phyloP scores from a whole-genome alignment of 1,140 invertebrate genomes.

The Apocrypta bakeri region DNA sequence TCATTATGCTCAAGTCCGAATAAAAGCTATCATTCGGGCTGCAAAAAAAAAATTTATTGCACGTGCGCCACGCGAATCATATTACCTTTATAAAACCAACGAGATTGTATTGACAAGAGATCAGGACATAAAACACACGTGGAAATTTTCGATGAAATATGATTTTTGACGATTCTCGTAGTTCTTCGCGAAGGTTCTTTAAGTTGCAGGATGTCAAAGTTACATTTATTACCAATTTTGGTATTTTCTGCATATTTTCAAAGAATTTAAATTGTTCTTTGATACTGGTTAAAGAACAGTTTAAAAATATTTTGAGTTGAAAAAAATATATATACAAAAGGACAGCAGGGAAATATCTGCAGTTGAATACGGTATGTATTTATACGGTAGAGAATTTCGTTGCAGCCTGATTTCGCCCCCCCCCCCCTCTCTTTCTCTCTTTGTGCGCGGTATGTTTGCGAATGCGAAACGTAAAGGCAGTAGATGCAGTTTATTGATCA shows the following conservation, averaged over 20 bases:
- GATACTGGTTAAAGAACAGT: no score
- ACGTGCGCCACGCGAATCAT: background rate
- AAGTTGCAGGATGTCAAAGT: no score
- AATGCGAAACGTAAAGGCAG: background rate
- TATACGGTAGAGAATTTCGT: background rate
- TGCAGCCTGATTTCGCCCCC: background rate
- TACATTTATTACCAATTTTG: background rate
- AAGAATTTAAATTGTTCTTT: no score
- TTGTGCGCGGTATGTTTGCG: background rate
- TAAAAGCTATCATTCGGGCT: background rate
- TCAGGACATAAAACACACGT: background rate
- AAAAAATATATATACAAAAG: no score
- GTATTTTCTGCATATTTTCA: no score
- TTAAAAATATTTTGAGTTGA: no score
- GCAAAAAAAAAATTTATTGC: background rate
- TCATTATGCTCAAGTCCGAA: background rate
- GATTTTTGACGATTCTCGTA: no score
- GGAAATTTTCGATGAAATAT: background rate
- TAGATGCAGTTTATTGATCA: conserved; percentile 13
- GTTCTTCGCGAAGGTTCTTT: background rate
- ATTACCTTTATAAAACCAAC: background rate
- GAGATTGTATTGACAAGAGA: background rate
- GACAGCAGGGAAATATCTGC: background rate
- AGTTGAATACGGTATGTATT: background rate
- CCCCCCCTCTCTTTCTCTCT: no score